phyloP scores from a whole-genome alignment of 2,797 vertebrate genomes.

The Centropyge bicolor region DNA sequence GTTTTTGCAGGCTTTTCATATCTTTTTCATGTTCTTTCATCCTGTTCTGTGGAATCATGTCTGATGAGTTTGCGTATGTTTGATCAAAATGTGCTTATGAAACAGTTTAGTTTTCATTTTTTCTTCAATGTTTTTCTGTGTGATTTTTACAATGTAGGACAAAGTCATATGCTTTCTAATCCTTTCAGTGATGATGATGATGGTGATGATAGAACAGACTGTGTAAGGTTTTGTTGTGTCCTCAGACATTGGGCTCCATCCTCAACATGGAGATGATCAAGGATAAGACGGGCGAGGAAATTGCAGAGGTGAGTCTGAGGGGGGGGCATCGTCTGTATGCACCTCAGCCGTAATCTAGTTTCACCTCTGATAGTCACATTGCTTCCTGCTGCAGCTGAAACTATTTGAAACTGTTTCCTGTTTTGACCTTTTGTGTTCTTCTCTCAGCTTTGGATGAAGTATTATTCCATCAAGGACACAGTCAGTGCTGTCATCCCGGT shows the following conservation, averaged over 20 bases:
- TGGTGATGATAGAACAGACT: not conserved
- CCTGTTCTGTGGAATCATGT: not conserved
- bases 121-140: not conserved
- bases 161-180: no score
- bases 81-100: no score
- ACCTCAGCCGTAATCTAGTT: rapidly evolving
- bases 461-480: constrained; percentile 91
- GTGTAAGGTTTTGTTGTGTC: not conserved
- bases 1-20: not conserved
- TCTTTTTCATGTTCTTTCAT: not conserved
- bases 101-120: no score
- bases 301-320: constrained; percentile 88
- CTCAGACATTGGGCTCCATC: constrained; percentile 92
- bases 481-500: constrained; percentile 96
- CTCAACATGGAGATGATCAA: constrained; percentile 92
- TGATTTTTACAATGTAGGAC: not conserved
- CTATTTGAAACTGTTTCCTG: not conserved
- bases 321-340: no score
- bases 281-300: constrained; percentile 90
- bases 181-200: not conserved
- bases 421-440: not conserved
- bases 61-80: no score
- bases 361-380: not conserved
- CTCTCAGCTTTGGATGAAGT: constrained; percentile 94
- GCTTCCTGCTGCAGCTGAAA: not conserved